These are phyloP conservation scores for Callinectes sapidus DNA, from an alignment of 2,888 invertebrate species.

Conservation along the genomic window DNA sequence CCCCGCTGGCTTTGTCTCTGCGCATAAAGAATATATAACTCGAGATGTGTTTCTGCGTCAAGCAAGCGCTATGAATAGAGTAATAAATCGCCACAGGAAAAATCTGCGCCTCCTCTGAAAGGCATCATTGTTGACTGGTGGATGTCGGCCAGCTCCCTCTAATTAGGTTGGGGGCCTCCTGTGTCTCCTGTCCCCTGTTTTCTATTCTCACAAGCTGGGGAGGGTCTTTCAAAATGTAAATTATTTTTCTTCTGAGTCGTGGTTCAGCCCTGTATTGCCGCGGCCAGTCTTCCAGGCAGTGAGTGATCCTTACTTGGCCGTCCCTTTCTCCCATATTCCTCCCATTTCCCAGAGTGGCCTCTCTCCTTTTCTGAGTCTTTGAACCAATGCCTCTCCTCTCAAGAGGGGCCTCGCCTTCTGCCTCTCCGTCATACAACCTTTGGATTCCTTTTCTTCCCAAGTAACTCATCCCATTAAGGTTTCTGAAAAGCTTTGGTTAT, in stretches of 20 bases:
- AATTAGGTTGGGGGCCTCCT: conserved; percentile 15
- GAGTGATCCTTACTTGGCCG: not conserved
- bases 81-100: not conserved
- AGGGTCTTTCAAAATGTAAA: conserved; percentile 15
- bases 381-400: conserved; percentile 14
- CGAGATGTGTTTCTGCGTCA: conserved; percentile 2
- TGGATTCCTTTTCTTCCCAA: not conserved
- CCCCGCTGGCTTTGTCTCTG: not conserved
- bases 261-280: not conserved
- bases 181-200: not conserved
- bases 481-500: not conserved
- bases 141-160: conserved; percentile 7
- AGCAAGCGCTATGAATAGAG: conserved; percentile 13
- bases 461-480: not conserved
- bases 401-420: conserved; percentile 2
- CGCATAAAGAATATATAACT: conserved; percentile 4
- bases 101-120: not conserved
- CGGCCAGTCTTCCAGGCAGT: not conserved
- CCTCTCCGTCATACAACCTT: conserved; percentile 19
- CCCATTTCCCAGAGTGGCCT: conserved; percentile 26
- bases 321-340: conserved; percentile 19
- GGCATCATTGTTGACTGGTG: conserved; percentile 9
- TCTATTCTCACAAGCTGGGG: not conserved
- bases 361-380: conserved; percentile 12
- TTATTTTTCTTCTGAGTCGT: not conserved